phyloP scores from a whole-genome alignment of 2,113 vertebrate genomes.

The Passerina amoena region DNA sequence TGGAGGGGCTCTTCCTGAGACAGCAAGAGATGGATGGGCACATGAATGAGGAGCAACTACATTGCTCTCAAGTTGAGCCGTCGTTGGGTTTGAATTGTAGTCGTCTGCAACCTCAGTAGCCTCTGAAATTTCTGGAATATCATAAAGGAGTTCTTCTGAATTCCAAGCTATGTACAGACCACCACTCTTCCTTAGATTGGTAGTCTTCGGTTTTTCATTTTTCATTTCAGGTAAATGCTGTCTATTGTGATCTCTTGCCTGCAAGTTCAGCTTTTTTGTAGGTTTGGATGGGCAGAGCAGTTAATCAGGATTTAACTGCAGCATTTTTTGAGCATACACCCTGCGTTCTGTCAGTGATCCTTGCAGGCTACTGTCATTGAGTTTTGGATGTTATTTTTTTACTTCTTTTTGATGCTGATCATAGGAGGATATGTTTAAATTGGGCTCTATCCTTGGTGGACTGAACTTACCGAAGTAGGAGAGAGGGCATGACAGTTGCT shows the following conservation, averaged over 20 bases:
- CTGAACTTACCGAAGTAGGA: not conserved
- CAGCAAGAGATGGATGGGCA: not conserved
- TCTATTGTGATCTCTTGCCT: not conserved
- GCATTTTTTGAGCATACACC: not conserved
- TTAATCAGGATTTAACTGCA: not conserved
- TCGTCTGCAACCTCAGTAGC: not conserved
- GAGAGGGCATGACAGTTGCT: not conserved
- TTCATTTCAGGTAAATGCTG: not conserved
- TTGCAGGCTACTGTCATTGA: not conserved
- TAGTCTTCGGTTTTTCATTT: not conserved
- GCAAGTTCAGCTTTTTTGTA: not conserved
- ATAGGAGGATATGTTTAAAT: not conserved
- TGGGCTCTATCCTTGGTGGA: not conserved
- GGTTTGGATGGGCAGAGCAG: not conserved
- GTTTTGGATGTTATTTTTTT: not conserved
- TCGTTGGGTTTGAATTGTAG: not conserved
- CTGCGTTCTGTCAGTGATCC: not conserved
- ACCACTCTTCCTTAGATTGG: not conserved
- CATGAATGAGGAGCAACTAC: not conserved
- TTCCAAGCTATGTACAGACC: not conserved
- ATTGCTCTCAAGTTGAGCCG: not conserved
- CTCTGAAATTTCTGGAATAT: conserved; percentile 19
- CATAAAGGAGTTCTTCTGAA: not conserved
- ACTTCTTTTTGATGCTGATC: not conserved
- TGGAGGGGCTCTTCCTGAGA: not conserved